phyloP scores from a whole-genome alignment of 1,140 invertebrate genomes.

The Varroa destructor region DNA sequence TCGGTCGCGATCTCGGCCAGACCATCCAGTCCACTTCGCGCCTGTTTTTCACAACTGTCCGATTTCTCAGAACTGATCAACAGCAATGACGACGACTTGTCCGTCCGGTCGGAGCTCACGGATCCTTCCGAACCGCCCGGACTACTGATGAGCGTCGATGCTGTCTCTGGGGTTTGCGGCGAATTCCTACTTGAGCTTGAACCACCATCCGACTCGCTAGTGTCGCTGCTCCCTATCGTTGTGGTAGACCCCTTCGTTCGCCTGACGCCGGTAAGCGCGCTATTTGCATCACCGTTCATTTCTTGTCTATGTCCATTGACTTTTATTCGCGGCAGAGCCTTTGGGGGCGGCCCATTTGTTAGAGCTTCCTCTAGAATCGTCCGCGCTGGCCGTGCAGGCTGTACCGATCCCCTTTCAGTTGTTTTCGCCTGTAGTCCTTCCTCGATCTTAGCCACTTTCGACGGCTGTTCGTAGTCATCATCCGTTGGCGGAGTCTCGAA shows the following conservation, averaged over 20 bases:
- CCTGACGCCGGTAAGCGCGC: background rate
- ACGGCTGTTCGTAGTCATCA: conserved; percentile 18
- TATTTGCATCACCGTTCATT: conserved; percentile 38
- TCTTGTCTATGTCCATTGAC: background rate
- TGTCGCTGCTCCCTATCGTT: background rate
- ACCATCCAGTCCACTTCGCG: conserved; percentile 20
- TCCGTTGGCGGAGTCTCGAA: conserved; percentile 4
- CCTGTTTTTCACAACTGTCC: background rate
- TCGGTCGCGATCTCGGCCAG: conserved; percentile 25
- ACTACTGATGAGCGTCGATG: conserved; percentile 21
- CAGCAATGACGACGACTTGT: background rate
- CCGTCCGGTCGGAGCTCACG: background rate
- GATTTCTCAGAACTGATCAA: no score
- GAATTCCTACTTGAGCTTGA: conserved; percentile 16
- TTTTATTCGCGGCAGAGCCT: conserved; percentile 3
- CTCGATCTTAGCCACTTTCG: conserved; percentile 26
- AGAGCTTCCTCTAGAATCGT: conserved; percentile 22
- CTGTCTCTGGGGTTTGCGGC: conserved; percentile 18
- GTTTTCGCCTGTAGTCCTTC: background rate
- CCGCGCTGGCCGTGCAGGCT: background rate
- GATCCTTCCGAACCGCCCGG: conserved; percentile 12
- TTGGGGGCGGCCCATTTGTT: conserved; percentile 16
- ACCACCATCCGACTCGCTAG: conserved; percentile 8
- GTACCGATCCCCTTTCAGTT: no score
- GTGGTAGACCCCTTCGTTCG: no score